A percentile compares a stretch with the other conserved stretches of the same genome.
Conservation (phyloP, 2,797 vertebrate species). For the Rhincodon typus region DNA sequence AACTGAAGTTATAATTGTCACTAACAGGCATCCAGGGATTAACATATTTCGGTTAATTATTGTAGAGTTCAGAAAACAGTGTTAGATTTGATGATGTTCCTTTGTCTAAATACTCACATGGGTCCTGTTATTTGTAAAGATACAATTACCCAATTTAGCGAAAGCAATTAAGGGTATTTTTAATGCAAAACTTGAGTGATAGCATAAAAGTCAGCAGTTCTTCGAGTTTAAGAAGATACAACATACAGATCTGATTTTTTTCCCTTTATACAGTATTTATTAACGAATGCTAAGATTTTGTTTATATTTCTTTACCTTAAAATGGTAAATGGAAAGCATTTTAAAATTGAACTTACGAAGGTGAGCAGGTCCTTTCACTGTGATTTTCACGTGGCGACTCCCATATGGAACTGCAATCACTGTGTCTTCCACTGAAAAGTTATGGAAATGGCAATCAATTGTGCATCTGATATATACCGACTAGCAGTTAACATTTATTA, state of each 20-base stretch:
- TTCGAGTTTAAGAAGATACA: background rate
- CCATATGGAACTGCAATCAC: slow-evolving; percentile 79
- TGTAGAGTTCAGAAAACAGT: background rate
- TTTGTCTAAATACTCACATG: background rate
- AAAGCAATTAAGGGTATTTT: background rate
- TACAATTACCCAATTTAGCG: background rate
- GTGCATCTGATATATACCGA: background rate
- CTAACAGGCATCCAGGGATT: background rate
- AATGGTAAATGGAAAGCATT: background rate
- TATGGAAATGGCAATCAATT: slow-evolving; percentile 39
- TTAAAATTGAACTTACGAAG: slow-evolving; percentile 67
- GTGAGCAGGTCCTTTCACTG: slow-evolving; percentile 72
- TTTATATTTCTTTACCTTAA: background rate
- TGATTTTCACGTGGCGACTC: slow-evolving; percentile 77
- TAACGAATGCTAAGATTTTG: background rate
- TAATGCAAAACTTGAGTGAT: background rate
- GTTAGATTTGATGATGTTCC: background rate
- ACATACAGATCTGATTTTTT: background rate
- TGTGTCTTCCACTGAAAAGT: slow-evolving; percentile 70
- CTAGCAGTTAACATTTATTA: background rate
- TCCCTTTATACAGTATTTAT: background rate
- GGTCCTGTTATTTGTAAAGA: background rate
- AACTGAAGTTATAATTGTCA: background rate
- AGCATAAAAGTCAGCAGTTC: background rate
- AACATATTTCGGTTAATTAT: background rate